Conservation (phyloP, 2,113 vertebrate species). For the rabbit (Oryctolagus cuniculus) region mOryCun1.1 NC_091442.1:64568001-64568500, state of each 20-base stretch:
- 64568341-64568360: neutral
- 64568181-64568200: neutral
- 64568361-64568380: neutral
- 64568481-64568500: neutral
- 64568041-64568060: constrained; percentile 4
- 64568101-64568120: neutral
- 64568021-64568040: constrained; percentile 34
- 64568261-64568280: constrained; percentile 38
- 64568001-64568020: constrained; percentile 3
- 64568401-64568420: neutral
- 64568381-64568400: neutral
- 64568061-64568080: neutral
- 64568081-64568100: neutral
- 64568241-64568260: constrained; percentile 10
- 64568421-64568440: neutral
- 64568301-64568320: constrained; percentile 36
- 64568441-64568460: constrained; percentile 16
- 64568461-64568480: neutral
- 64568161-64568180: neutral
- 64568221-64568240: neutral
- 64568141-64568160: neutral
- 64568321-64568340: constrained; percentile 23
- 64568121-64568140: neutral
- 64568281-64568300: constrained; percentile 27
- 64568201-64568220: neutral